phyloP scores from a whole-genome alignment of 2,888 invertebrate genomes.

The Euphydryas editha region DNA sequence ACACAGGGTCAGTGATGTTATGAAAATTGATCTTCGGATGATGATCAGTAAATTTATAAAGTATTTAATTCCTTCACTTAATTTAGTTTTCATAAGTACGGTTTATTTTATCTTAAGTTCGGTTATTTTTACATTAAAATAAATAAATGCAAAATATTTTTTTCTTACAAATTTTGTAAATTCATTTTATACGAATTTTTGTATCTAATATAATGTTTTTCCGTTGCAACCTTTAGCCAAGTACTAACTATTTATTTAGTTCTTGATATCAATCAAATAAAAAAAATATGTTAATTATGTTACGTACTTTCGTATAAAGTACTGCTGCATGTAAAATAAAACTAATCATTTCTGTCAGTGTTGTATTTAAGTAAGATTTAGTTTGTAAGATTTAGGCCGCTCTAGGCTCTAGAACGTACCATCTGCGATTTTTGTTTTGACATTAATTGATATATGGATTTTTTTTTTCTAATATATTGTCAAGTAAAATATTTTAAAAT shows the following conservation, averaged over 20 bases:
- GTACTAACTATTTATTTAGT: slow-evolving; percentile 2
- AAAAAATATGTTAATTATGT: not conserved
- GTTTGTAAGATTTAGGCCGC: not conserved
- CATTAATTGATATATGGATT: not conserved
- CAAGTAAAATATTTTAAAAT: not conserved
- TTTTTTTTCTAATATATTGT: not conserved
- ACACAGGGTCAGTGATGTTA: slow-evolving; percentile 14
- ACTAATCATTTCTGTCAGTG: not conserved
- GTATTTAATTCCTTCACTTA: slow-evolving; percentile 42
- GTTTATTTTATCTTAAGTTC: slow-evolving; percentile 20
- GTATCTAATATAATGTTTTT: not conserved
- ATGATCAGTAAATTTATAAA: slow-evolving; percentile 33
- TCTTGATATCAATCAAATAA: not conserved
- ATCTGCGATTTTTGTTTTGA: not conserved
- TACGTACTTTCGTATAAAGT: no score
- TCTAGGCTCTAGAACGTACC: slow-evolving; percentile 1
- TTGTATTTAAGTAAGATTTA: slow-evolving; percentile 25
- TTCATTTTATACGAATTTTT: not conserved
- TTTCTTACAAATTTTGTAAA: not conserved
- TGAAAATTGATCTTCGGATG: slow-evolving; percentile 25
- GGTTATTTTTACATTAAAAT: not conserved
- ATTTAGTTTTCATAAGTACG: slow-evolving; percentile 33
- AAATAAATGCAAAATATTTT: not conserved
- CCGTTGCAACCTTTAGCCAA: not conserved
- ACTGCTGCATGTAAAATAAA: not conserved